These are phyloP conservation scores for Timema podura DNA, from an alignment of 2,888 invertebrate genomes.

Conservation along the genomic window DNA sequence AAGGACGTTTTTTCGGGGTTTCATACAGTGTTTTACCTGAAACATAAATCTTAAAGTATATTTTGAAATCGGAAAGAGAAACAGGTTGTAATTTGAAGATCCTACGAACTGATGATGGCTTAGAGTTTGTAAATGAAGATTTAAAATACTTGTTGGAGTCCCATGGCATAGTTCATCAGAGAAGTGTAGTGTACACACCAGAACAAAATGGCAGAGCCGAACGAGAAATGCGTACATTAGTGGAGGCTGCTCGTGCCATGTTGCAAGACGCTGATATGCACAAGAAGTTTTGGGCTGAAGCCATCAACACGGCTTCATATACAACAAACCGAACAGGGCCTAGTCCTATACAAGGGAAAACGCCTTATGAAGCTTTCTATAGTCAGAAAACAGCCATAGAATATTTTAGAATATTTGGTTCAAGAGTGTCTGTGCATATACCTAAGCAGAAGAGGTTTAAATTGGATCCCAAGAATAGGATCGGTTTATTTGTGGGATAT, in stretches of 20 bases:
- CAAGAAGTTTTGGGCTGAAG: constrained; percentile 3
- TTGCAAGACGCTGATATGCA: neutral
- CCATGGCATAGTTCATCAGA: neutral
- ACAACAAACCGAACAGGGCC: too few species aligned
- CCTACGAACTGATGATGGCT: neutral
- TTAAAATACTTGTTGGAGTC: neutral
- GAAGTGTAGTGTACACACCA: neutral
- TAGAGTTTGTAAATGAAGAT: neutral
- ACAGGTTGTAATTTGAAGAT: neutral
- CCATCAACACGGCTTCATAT: neutral
- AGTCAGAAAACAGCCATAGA: too few species aligned
- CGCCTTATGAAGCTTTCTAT: too few species aligned
- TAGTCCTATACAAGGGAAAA: too few species aligned
- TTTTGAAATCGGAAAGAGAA: neutral
- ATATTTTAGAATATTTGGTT: neutral
- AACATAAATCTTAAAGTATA: neutral
- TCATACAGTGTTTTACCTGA: neutral
- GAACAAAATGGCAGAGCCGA: neutral
- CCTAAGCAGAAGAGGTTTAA: neutral
- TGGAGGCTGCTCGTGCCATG: neutral
- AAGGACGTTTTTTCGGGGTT: neutral
- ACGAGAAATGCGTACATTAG: neutral
- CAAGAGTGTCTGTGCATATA: neutral
- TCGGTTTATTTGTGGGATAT: neutral
- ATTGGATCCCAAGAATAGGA: neutral